Percentiles rank a stretch among this genome's conserved stretches.
phyloP scores from a whole-genome alignment of 2,113 vertebrate species.

The Castor canadensis region DNA sequence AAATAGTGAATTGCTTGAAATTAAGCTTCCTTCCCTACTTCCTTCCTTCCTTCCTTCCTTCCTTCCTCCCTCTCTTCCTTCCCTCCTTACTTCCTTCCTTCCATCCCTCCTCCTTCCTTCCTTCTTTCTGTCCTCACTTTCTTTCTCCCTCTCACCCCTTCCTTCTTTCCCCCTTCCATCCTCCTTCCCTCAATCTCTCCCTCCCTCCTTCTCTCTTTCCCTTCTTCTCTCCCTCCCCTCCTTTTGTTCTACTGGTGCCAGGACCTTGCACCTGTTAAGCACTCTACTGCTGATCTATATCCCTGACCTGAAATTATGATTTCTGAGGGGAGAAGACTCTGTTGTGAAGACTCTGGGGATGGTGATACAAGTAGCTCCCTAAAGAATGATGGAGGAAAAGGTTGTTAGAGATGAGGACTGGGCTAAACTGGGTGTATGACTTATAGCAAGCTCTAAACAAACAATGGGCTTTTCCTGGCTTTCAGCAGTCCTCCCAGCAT shows the following conservation, averaged over 20 bases:
- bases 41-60: not conserved
- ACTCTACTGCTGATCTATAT: too few relatives aligned
- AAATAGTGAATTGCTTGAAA: not conserved
- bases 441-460: too few relatives aligned
- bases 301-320: not conserved
- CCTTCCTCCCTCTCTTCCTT: too few relatives aligned
- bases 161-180: too few relatives aligned
- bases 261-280: too few relatives aligned
- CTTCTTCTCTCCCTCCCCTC: not conserved
- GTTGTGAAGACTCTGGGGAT: not conserved
- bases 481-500: not conserved
- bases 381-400: not conserved
- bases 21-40: not conserved
- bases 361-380: rapidly evolving
- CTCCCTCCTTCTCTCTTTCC: not conserved
- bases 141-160: too few relatives aligned
- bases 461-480: too few relatives aligned
- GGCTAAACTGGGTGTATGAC: too few relatives aligned
- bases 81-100: not conserved
- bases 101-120: too few relatives aligned
- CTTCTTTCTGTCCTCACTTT: too few relatives aligned
- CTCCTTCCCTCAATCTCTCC: too few relatives aligned
- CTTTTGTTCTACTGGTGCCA: not conserved
- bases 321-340: not conserved
- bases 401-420: not conserved